These are phyloP conservation scores for Strigamia maritima DNA, from an alignment of 2,888 invertebrate genomes.

Conservation along the genomic window DNA sequence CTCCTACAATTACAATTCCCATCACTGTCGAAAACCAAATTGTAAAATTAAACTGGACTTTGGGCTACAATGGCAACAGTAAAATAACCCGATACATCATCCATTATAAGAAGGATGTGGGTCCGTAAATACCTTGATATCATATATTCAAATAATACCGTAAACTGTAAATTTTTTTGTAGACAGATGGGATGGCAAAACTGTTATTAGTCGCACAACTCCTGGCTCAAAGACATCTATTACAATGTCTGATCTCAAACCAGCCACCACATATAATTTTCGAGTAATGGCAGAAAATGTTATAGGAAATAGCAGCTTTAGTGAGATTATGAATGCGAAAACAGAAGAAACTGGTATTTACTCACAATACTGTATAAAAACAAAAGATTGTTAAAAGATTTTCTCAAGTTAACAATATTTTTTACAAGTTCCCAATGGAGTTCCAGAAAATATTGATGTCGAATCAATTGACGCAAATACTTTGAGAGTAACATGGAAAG, in stretches of 20 bases:
- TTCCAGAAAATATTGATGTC: constrained; percentile 33
- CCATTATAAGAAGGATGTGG: constrained; percentile 20
- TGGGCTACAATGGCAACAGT: constrained; percentile 7
- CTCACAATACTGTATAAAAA: background rate
- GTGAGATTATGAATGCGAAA: constrained; percentile 11
- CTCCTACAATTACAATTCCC: background rate
- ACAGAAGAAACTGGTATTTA: constrained; percentile 27
- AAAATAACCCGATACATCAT: background rate
- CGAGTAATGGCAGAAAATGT: constrained; percentile 10
- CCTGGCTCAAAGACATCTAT: background rate
- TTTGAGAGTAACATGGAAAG: constrained; percentile 24
- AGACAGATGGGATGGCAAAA: constrained; percentile 6
- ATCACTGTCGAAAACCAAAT: background rate
- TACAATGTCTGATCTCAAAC: background rate
- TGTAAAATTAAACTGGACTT: constrained; percentile 25
- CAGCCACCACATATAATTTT: constrained; percentile 7
- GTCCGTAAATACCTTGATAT: background rate
- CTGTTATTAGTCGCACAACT: background rate
- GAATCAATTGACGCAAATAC: constrained; percentile 28
- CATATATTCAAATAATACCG: too few relatives aligned
- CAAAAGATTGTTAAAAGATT: too few relatives aligned
- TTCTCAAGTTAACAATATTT: too few relatives aligned
- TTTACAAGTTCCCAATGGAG: background rate
- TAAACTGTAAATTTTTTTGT: background rate
- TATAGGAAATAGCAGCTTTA: constrained; percentile 20